Evolutionary conservation across 1,140 invertebrate genomes (phyloP), one percentile per base, ranked within the genome.

Genomic region (Caligus rogercresseyi): DNA sequence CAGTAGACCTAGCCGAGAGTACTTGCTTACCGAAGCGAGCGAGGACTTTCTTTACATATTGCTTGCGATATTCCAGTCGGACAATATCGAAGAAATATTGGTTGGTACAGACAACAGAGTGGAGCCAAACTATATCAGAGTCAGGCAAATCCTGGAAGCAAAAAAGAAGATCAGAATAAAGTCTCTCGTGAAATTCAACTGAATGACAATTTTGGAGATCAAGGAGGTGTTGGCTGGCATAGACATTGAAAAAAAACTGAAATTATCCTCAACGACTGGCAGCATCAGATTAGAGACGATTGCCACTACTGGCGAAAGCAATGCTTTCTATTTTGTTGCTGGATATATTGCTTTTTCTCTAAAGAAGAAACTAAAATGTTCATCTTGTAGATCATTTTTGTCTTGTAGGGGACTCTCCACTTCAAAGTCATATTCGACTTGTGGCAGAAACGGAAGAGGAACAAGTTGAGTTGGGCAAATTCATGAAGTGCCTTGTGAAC

Each of bases 81-180:
- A 56, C 24, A 25, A 56, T 21, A 13, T 56, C 4, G 54, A 56
- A 56, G 54, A 56, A 56, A 56, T 18, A 25, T 56, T 56, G 54
- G 54, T 25, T 56, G 54, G 54, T 56, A 56, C 24, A 20, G 54
- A 25, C 54, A 56, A 20, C 24, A 20, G 15, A 21, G 54, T 21
- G 20, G 54, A 2, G 20, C 54, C 3, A 56, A 56, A 20, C 18
- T 56, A 21, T 21, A 25, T 56, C 2, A 21, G 19, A 2, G 54
- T 56, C 54, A 20, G 54, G 2, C 54, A 56, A 56, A 25, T 56
- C 54, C 16, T 56, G 18, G 54, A 56, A 56, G 54, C 54, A 56
- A 23, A 56, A 20, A 56, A 56, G 24, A 56, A 20, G 20, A 56
- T 56, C 20, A n/a, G 54, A 13, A 2, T 56, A 2, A 56, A 56